Conservation (phyloP, 2,888 invertebrate genomes). For the Mechanitis messenoides region DNA sequence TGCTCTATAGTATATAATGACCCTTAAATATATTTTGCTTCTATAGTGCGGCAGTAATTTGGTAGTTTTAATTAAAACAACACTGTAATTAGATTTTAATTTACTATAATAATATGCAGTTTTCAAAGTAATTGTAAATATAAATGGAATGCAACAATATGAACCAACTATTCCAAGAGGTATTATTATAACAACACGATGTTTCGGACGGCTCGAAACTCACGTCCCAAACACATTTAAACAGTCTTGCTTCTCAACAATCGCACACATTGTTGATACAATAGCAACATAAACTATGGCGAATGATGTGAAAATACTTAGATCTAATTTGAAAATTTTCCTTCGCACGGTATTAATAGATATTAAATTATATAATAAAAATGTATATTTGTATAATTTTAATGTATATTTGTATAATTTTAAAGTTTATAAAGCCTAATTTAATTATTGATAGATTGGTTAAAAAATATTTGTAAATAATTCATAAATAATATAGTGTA, state of each 20-base stretch:
- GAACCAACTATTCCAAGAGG: neutral
- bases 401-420: no score
- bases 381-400: no score
- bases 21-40: neutral
- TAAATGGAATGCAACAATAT: neutral
- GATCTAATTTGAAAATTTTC: no score
- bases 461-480: neutral
- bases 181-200: neutral
- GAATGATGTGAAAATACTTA: neutral
- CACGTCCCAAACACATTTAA: constrained; percentile 7
- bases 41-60: neutral
- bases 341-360: no score
- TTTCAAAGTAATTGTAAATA: neutral
- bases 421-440: no score
- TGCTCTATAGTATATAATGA: constrained; percentile 5
- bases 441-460: no score
- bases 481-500: constrained; percentile 5
- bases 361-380: no score
- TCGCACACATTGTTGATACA: constrained; percentile 3
- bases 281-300: neutral
- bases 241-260: constrained; percentile 1
- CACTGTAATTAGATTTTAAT: neutral
- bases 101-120: neutral
- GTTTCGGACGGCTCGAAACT: constrained; percentile 3
- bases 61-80: neutral